Percentiles rank a stretch among this genome's conserved stretches.
These are phyloP conservation scores for Fratercula arctica DNA, from an alignment of 2,797 vertebrate genomes.

Conservation along the genomic window DNA sequence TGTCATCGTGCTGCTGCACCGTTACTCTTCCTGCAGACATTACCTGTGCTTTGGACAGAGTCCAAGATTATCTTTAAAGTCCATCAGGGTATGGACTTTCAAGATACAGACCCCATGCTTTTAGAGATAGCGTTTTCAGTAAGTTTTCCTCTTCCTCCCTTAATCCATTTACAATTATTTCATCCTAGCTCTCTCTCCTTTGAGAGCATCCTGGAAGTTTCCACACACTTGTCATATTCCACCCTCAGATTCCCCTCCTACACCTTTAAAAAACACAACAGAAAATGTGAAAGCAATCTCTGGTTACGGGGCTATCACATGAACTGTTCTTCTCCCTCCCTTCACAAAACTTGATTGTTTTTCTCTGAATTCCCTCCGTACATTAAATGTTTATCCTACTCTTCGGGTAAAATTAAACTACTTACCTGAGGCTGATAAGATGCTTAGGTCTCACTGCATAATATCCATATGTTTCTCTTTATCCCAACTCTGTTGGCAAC, in stretches of 20 bases:
- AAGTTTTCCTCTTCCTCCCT: background rate
- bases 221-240: background rate
- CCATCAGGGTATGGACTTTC: background rate
- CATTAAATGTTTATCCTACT: background rate
- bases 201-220: background rate
- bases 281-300: background rate
- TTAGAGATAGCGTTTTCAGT: background rate
- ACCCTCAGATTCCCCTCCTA: background rate
- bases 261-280: background rate
- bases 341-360: background rate
- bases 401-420: background rate
- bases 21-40: background rate
- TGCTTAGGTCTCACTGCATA: background rate
- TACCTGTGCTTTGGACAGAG: background rate
- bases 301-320: background rate
- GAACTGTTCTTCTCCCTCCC: background rate
- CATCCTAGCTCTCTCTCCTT: background rate
- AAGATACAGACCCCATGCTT: background rate
- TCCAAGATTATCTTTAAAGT: background rate
- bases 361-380: background rate
- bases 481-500: background rate
- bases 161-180: background rate
- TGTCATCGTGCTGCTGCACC: background rate
- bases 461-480: background rate
- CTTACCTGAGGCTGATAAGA: background rate